Evolutionary conservation across 2,113 vertebrate species (phyloP).

Genomic region (Lophura nycthemera): DNA sequence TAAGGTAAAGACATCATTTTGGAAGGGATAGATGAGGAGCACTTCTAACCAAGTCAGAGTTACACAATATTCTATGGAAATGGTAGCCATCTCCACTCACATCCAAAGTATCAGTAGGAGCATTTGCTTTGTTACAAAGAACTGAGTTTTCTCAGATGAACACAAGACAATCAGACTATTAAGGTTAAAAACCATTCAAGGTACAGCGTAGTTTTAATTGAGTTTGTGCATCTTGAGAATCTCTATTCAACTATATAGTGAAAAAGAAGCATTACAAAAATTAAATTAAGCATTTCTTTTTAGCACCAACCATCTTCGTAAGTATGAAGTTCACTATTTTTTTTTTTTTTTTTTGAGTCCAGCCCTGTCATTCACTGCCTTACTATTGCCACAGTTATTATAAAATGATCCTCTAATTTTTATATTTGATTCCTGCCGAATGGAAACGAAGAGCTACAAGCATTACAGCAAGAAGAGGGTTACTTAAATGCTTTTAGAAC

Average conservation of each 20-base stretch:
- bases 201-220: neutral
- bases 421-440: neutral
- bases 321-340: neutral
- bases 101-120: neutral
- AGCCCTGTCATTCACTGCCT: neutral
- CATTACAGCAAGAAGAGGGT: neutral
- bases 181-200: neutral
- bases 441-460: neutral
- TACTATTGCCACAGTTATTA: neutral
- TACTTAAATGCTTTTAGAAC: neutral
- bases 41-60: neutral
- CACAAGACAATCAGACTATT: neutral
- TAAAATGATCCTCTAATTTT: neutral
- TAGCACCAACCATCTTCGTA: slow-evolving; percentile 1
- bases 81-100: neutral
- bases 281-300: slow-evolving; percentile 43
- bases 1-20: neutral
- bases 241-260: neutral
- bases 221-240: neutral
- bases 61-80: neutral
- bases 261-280: neutral
- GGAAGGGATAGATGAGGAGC: neutral
- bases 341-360: neutral
- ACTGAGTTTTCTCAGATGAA: neutral
- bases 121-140: neutral